These are phyloP conservation scores for Ceratothoa steindachneri DNA, from an alignment of 2,888 invertebrate species.

Conservation along the genomic window DNA sequence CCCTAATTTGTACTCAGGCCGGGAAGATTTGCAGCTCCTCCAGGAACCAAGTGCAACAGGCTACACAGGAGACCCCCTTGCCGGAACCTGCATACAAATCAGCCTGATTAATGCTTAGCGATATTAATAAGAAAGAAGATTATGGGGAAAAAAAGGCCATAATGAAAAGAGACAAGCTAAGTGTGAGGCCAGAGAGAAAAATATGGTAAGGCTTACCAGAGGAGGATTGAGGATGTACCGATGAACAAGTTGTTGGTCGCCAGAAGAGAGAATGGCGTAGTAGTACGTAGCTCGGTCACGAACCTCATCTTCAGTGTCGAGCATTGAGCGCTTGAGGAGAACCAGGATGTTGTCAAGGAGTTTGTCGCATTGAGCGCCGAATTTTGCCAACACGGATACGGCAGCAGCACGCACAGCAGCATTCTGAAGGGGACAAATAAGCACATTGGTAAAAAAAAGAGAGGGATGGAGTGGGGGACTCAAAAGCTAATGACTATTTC, in stretches of 20 bases:
- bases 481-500: not conserved
- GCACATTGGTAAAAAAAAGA: too few species aligned
- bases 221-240: conserved; percentile 61
- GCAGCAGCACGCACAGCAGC: conserved; percentile 94
- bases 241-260: conserved; percentile 66
- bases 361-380: conserved; percentile 90
- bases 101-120: too few species aligned
- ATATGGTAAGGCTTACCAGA: conserved; percentile 45
- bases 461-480: not conserved
- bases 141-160: too few species aligned
- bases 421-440: conserved; percentile 55
- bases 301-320: conserved; percentile 98
- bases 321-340: conserved; percentile 64
- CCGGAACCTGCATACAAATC: too few species aligned
- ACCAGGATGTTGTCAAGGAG: conserved; percentile 77
- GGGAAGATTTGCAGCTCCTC: too few species aligned
- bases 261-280: conserved; percentile 72
- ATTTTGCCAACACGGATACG: conserved; percentile 94
- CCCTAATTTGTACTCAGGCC: too few species aligned
- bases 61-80: too few species aligned
- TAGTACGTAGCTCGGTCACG: conserved; percentile 96
- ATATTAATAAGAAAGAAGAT: too few species aligned
- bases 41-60: too few species aligned
- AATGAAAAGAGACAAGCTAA: too few species aligned
- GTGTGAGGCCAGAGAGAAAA: too few species aligned